phyloP scores from a whole-genome alignment of 2,888 invertebrate genomes.

The Perizoma flavofasciatum region DNA sequence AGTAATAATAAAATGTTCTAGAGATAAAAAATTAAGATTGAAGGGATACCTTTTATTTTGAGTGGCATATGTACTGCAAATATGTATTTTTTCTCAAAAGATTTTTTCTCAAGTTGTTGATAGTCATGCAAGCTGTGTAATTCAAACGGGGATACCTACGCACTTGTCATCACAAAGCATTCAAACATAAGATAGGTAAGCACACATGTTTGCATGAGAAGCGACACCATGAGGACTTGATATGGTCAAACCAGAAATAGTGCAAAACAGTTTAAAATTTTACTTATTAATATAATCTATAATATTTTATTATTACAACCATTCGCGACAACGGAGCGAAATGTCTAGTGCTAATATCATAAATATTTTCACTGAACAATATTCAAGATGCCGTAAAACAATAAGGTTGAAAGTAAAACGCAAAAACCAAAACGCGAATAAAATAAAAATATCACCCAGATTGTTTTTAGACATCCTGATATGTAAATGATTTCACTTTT shows the following conservation, averaged over 20 bases:
- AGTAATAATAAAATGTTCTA: slow-evolving; percentile 78
- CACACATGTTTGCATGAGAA: slow-evolving; percentile 47
- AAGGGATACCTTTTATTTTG: slow-evolving; percentile 56
- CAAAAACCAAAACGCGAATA: slow-evolving; percentile 26
- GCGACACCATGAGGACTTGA: slow-evolving; percentile 51
- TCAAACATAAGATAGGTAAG: slow-evolving; percentile 33
- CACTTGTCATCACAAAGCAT: slow-evolving; percentile 73
- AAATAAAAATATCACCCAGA: slow-evolving; percentile 27
- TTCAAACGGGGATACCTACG: slow-evolving; percentile 40
- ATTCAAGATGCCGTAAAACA: slow-evolving; percentile 67
- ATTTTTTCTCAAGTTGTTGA: slow-evolving; percentile 45
- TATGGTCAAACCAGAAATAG: slow-evolving; percentile 66
- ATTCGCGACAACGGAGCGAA: slow-evolving; percentile 79
- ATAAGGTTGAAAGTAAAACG: slow-evolving; percentile 29
- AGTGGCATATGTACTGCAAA: slow-evolving; percentile 52
- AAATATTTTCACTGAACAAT: slow-evolving; percentile 68
- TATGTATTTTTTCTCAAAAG: slow-evolving; percentile 2
- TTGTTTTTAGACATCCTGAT: slow-evolving; percentile 32
- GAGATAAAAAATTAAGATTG: slow-evolving; percentile 76
- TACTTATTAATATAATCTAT: slow-evolving; percentile 75
- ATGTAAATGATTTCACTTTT: slow-evolving; percentile 23
- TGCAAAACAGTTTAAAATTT: slow-evolving; percentile 81
- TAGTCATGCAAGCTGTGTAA: slow-evolving; percentile 48
- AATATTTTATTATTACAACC: slow-evolving; percentile 79
- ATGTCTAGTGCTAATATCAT: slow-evolving; percentile 75